Base-by-base conservation (phyloP, 2,797 vertebrate genomes). In the Hydrocynus forskahlii region DNA sequence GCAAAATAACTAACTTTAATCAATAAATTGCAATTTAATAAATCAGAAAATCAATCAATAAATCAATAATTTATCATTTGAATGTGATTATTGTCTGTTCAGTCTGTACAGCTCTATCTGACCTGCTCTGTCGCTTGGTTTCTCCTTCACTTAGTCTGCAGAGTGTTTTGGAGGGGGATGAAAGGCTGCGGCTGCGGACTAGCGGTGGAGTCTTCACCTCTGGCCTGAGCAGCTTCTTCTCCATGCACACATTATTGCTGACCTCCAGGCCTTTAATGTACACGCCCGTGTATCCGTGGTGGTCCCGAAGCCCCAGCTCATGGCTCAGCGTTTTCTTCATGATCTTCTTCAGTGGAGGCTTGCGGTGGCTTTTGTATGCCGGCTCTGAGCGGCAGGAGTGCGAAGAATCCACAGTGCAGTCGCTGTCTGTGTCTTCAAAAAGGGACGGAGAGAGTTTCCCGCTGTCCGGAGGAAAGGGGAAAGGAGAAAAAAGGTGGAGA, bases 241-340 rank as follows among this genome's bases (percentile, higher is more conserved):
- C 95, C 0, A 87, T 88, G 0, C 91, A 92, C 79, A 92, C 81
- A 0, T 89, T 94, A 71, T 95, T 95, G 63, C 91, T 88, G 54
- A 96, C 95, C 87, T 97, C 96, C 88, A 96, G 89, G 7, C 95
- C 95, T 78, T 91, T 94, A 83, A 95, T 96, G 82, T 94, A 94
- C 69, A 96, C 93, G 0, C 95, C 93, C 0, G 93, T 94, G 89
- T 96, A 96, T 64, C 94, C 92, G 0, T 92, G 92, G 84, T 93
- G 91, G 66, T 90, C 89, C 8, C 90, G 89, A 0, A 85, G 84
- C 10, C 83, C 86, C 48, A 92, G 76, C 84, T 95, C 94, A 0
- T 88, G 94, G 88, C 93, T 94, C 89, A 93, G 84, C 0, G 94
- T 95, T 89, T 95, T 96, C 92, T 95, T 96, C 94, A 96, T 96